Evolutionary conservation across 2,797 vertebrate species (phyloP), one percentile per base, ranked within the genome.

Genomic region (Trachurus trachurus): DNA sequence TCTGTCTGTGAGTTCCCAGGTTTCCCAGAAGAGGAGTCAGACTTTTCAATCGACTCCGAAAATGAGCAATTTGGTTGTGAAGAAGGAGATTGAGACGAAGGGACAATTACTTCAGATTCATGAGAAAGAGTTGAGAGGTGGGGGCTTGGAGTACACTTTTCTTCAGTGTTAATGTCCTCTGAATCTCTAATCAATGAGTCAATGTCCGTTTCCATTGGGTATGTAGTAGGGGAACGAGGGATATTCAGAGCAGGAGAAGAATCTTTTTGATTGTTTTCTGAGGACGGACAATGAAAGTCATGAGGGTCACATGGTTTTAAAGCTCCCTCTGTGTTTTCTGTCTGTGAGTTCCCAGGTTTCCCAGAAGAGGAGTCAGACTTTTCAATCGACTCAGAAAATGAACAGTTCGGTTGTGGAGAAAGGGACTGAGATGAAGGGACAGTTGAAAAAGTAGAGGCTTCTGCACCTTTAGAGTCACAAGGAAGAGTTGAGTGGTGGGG

Each of bases 211-310:
- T 75, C 54, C 5, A 19, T 44, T 0, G 19, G 45, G n/a, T 26
- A 15, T 60, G 56, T 49, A 13, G 26, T 7, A 11, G 34, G 9
- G 9, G 57, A 22, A 13, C 13, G 13, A 34, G 45, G 6, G 6
- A 4, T n/a, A 13, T 17, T 19, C 26, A 26, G 26, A 26, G 26
- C 26, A 26, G 26, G 26, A 26, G 26, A 26, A 26, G 26, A 59
- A 39, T 83, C 17, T 8, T 34, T 54, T 39, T 62, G 6, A 57
- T 26, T 59, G 40, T 71, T 59, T 76, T 79, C 8, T 62, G 42
- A 11, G 1, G 58, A 15, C 42, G 59, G 21, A 69, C 11, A 21
- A 29, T 52, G 16, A 40, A 21, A 22, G 39, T 59, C 22, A 45
- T 16, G 7, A 49, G 37, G 4, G 26, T 19, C 22, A 76, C 66